Conservation (phyloP, 2,113 vertebrate genomes). For the Zapornia atra region DNA sequence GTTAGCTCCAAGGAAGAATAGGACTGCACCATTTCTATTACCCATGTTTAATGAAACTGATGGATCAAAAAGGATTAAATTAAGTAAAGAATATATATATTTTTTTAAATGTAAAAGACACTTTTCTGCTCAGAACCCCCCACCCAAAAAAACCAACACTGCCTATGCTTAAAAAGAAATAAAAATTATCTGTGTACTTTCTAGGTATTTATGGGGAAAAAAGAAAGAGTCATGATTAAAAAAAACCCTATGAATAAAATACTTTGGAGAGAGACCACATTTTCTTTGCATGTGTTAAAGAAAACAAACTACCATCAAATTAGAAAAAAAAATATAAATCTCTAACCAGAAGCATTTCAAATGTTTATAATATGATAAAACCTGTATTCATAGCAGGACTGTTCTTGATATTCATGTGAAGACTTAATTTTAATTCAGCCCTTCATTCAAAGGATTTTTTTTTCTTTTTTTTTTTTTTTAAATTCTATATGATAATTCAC, state of each 20-base stretch:
- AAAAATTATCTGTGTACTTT: not conserved
- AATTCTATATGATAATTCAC: not conserved
- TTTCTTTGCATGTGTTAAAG: not conserved
- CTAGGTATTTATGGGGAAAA: not conserved
- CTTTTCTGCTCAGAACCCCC: not conserved
- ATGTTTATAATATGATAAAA: not conserved
- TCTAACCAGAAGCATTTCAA: not conserved
- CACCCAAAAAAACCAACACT: not conserved
- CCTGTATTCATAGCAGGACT: not conserved
- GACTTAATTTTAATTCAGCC: not conserved
- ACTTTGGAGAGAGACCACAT: not conserved
- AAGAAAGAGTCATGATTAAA: not conserved
- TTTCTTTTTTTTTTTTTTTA: not conserved
- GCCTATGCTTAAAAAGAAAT: not conserved
- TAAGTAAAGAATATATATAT: not conserved
- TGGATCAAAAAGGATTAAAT: not conserved
- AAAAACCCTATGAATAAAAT: not conserved
- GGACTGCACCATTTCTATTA: not conserved
- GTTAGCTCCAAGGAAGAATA: not conserved
- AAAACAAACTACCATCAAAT: not conserved
- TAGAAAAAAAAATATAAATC: not conserved
- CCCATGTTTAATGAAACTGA: not conserved
- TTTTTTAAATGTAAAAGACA: not conserved
- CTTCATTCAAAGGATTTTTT: not conserved
- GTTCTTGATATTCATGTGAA: not conserved